Evolutionary conservation across 2,113 vertebrate genomes (phyloP).

Genomic region (Grammomys surdaster): DNA sequence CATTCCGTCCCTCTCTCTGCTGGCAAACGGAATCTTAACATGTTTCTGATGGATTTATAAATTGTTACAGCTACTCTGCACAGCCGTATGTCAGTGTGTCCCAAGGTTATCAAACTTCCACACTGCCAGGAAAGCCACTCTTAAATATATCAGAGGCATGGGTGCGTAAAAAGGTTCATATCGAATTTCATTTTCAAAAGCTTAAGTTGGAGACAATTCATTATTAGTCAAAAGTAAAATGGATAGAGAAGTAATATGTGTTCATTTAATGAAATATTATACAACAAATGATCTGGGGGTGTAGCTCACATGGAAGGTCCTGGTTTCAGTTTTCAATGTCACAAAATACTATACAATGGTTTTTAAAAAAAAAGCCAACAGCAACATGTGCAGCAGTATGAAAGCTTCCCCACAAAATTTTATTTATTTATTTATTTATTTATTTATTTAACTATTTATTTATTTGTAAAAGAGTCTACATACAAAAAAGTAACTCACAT

Average conservation of each 20-base stretch:
- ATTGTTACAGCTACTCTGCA: background rate
- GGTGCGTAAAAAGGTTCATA: background rate
- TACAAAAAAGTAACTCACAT: background rate
- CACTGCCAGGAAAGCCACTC: background rate
- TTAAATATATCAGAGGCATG: background rate
- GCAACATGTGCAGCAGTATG: background rate
- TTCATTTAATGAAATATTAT: background rate
- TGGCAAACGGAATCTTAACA: background rate
- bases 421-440: background rate
- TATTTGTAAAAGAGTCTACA: background rate
- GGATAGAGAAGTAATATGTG: background rate
- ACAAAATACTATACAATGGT: background rate
- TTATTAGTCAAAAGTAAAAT: background rate
- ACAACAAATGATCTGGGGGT: background rate
- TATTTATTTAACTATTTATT: background rate
- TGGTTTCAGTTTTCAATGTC: background rate
- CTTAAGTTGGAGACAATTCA: background rate
- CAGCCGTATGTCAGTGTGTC: background rate
- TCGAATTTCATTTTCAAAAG: slow-evolving; percentile 12
- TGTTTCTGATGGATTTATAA: background rate
- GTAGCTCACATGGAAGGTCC: background rate
- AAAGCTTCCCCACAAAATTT: background rate
- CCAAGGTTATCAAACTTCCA: background rate
- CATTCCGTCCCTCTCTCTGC: background rate
- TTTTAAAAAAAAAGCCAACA: background rate